Percentiles rank a stretch among this genome's conserved stretches.
phyloP scores from a whole-genome alignment of 2,888 invertebrate species.

The Andrena marginata region DNA sequence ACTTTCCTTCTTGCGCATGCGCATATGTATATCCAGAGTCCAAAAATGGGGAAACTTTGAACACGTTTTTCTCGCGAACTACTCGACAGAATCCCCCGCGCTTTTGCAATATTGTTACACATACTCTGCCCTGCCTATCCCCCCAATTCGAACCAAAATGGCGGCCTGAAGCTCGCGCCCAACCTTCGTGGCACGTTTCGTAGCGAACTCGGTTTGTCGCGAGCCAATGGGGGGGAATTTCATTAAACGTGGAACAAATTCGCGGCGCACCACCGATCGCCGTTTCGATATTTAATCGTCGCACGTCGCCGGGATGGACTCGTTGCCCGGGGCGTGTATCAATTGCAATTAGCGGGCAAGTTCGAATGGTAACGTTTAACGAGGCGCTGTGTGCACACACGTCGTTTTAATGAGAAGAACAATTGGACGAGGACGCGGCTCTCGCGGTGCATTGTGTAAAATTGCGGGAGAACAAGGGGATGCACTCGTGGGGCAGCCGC shows the following conservation, averaged over 20 bases:
- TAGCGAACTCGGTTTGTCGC: not conserved
- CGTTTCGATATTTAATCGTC: constrained; percentile 29
- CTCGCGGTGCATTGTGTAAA: not conserved
- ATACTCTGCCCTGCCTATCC: no score
- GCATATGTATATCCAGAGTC: no score
- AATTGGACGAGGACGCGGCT: constrained; percentile 4
- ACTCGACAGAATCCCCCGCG: no score
- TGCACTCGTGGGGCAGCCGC: not conserved
- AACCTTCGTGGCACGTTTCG: no score
- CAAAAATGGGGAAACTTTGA: no score
- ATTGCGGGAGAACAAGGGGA: not conserved
- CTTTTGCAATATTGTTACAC: no score
- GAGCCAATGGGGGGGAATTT: not conserved
- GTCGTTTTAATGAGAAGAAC: constrained; percentile 22
- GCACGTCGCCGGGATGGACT: not conserved
- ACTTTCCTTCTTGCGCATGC: no score
- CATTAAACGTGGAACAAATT: not conserved
- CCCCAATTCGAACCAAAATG: no score
- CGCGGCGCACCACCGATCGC: constrained; percentile 5
- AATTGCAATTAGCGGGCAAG: constrained; percentile 29
- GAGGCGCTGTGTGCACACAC: not conserved
- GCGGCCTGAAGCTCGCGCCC: no score
- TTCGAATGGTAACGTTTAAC: constrained; percentile 14
- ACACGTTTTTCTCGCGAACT: no score
- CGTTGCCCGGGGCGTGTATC: constrained; percentile 5